Evolutionary conservation across 2,113 vertebrate genomes (phyloP), one percentile per base, ranked within the genome.

Genomic region (Chascanopsetta lugubris): DNA sequence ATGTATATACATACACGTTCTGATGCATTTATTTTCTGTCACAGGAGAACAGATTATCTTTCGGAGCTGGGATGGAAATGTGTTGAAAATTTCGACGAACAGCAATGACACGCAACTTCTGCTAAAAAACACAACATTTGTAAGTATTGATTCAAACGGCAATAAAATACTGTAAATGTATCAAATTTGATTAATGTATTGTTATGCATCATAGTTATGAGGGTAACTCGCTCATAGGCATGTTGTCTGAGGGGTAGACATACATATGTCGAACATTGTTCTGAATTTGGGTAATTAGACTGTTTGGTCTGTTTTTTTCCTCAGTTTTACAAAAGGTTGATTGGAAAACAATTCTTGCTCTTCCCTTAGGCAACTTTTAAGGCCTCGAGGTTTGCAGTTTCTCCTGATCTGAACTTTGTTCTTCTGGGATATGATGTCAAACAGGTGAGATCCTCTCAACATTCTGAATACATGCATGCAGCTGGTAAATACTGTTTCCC

Each of bases 371-470:
- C 92, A 76, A 96, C 91, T 5, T 97, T 98, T 84, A 97, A 98
- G 90, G 97, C 97, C 25, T 94, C 95, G 57, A 95, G 91, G 85
- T 93, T 97, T 75, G 92, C 93, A 2, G 91, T 98, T 69, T 98
- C 97, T 75, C 95, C 96, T 54, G 97, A 98, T 82, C 88, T 95
- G 75, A 95, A 93, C 85, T 98, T 92, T 26, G 94, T 98, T 85
- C 95, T 98, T 61, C 92, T 98, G 75, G 95, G 93, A 0, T 98
- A 98, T 56, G 95, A 98, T 48, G 92, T 98, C 61, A 95, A 94
- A 74, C 95, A 94, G 95, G 97, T 98, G 90, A 94, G 90, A 62
- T 56, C 2, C 26, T 71, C 13, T 61, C 58, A 30, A 46, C 47
- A 64, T 46, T 68, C 34, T 5, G 2, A 2, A 11, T 64, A 10